These are phyloP conservation scores for Heteromyza rotundicornis DNA, from an alignment of 2,888 invertebrate species.

Conservation along the genomic window DNA sequence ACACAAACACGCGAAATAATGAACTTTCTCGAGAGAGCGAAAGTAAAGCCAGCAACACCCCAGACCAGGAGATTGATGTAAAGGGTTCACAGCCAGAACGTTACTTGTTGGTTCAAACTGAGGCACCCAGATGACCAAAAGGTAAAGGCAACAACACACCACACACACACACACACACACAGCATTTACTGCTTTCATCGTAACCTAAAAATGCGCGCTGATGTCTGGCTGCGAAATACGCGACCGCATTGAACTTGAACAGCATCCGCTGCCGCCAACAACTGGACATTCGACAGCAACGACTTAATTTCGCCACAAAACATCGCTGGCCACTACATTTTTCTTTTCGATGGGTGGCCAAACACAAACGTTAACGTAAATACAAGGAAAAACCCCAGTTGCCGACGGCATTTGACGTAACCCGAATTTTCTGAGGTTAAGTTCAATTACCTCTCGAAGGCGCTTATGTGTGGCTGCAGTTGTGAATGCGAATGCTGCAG, in stretches of 20 bases:
- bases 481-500: neutral
- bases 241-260: constrained; percentile 9
- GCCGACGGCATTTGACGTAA: constrained; percentile 21
- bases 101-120: neutral
- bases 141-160: no score
- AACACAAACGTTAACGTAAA: no score
- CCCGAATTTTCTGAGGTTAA: constrained; percentile 13
- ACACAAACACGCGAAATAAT: constrained; percentile 8
- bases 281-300: neutral
- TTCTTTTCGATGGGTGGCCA: no score
- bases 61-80: neutral
- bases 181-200: neutral
- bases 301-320: neutral
- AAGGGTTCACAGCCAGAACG: neutral
- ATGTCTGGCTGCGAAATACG: neutral
- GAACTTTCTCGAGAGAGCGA: neutral
- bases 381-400: neutral
- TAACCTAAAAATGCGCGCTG: neutral
- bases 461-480: no score
- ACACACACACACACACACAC: neutral
- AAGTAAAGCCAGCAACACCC: neutral
- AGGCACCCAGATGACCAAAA: no score
- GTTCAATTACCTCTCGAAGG: constrained; percentile 22
- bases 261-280: neutral
- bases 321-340: no score